Conservation (phyloP, 2,113 vertebrate genomes). For the Misgurnus anguillicaudatus region DNA sequence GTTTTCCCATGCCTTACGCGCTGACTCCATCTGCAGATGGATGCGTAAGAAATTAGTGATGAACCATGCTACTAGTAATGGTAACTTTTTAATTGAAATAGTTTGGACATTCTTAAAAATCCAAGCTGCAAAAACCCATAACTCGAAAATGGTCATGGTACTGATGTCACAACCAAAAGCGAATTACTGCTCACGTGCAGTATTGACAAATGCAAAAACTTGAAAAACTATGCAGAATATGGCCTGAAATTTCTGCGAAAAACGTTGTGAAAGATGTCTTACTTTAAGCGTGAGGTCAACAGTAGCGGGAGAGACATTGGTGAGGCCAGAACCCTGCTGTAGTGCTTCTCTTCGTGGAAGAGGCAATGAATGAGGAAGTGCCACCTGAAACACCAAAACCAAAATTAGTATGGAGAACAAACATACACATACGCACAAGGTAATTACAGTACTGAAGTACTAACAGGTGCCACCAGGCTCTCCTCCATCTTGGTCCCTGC, state of each 20-base stretch:
- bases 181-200: too few relatives aligned
- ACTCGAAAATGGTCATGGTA: too few relatives aligned
- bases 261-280: conserved; percentile 5
- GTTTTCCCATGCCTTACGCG: conserved; percentile 98
- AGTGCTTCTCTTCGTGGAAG: conserved; percentile 92
- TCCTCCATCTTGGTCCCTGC: conserved; percentile 93
- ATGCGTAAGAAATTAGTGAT: too few relatives aligned
- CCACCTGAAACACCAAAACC: conserved; percentile 81
- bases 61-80: too few relatives aligned
- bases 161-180: too few relatives aligned
- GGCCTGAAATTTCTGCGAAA: too few relatives aligned
- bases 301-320: conserved; percentile 93
- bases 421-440: not conserved
- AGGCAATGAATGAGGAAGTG: conserved; percentile 90
- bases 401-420: not conserved
- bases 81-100: too few relatives aligned
- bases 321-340: conserved; percentile 93
- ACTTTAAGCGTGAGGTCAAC: conserved; percentile 98
- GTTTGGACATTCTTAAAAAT: too few relatives aligned
- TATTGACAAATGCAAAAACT: too few relatives aligned
- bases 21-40: conserved; percentile 91
- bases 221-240: too few relatives aligned
- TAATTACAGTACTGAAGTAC: not conserved
- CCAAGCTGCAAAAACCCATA: too few relatives aligned
- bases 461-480: conserved; percentile 76